Conservation (phyloP, 2,113 vertebrate genomes). For the Baryphthengus martii region DNA sequence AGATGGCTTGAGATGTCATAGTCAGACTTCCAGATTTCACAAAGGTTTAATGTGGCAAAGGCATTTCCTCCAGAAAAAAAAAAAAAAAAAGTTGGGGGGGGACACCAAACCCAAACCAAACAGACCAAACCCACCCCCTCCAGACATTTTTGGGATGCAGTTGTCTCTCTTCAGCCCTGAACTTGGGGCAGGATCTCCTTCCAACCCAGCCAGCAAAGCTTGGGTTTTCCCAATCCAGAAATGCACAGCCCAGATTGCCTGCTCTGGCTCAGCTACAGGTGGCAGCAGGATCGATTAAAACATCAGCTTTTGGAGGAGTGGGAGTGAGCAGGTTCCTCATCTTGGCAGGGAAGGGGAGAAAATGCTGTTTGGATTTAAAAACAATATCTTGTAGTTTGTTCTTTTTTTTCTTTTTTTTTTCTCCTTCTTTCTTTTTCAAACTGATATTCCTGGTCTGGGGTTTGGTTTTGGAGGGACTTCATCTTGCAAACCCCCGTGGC, state of each 20-base stretch:
- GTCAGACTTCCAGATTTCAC: background rate
- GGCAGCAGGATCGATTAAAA: background rate
- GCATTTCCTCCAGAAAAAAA: background rate
- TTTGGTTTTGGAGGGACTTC: background rate
- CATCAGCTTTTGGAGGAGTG: background rate
- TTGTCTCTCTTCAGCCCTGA: fast-evolving
- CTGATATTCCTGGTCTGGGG: fast-evolving
- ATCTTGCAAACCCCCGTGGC: background rate
- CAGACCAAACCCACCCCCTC: background rate
- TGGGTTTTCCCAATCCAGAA: background rate
- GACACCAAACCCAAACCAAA: too few species aligned
- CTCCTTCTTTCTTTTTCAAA: background rate
- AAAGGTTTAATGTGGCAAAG: background rate
- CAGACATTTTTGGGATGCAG: background rate
- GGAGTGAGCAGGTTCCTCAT: background rate
- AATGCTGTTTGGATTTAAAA: background rate
- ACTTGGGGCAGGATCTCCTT: background rate
- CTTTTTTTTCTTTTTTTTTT: too few species aligned
- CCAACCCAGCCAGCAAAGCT: background rate
- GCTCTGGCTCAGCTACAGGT: background rate
- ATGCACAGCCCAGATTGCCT: background rate
- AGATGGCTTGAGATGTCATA: background rate
- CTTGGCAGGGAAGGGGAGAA: background rate
- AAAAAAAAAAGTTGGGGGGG: too few species aligned
- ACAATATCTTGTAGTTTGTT: too few species aligned